These are phyloP conservation scores for Nycteola revayana DNA, from an alignment of 2,888 invertebrate species.

Conservation along the genomic window DNA sequence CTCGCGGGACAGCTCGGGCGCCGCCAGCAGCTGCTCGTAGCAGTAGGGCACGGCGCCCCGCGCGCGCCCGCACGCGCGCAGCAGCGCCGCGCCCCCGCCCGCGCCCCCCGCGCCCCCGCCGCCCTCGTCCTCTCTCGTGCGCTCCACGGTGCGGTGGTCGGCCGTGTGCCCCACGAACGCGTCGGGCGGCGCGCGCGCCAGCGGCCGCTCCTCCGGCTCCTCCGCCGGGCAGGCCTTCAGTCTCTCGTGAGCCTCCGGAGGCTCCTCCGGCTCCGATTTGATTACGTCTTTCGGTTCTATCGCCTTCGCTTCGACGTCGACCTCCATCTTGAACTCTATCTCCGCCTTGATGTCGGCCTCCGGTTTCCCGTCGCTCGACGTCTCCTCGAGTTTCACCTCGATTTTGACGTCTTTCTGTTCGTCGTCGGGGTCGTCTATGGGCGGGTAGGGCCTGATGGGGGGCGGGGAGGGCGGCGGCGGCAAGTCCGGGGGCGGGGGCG, in stretches of 20 bases:
- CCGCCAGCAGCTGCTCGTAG: constrained; percentile 53
- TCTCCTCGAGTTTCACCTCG: constrained; percentile 6
- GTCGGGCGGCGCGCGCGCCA: constrained; percentile 18
- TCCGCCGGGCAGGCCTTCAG: constrained; percentile 46
- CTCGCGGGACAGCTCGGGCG: constrained; percentile 48
- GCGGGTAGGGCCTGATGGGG: constrained; percentile 56
- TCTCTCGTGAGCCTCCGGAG: constrained; percentile 58
- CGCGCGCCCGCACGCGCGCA: constrained; percentile 37
- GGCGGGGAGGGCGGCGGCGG: constrained; percentile 63
- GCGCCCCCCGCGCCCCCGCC: constrained; percentile 53
- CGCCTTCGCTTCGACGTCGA: constrained; percentile 14
- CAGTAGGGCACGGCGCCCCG: constrained; percentile 44
- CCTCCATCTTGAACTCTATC: constrained; percentile 19
- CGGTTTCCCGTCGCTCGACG: constrained; percentile 12
- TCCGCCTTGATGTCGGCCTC: constrained; percentile 30
- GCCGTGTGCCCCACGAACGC: no score
- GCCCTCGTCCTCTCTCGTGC: constrained; percentile 55
- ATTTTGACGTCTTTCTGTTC: background rate
- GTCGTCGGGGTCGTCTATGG: constrained; percentile 5
- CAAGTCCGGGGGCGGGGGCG: constrained; percentile 59
- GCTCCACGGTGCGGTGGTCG: constrained; percentile 67
- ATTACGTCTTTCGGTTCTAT: constrained; percentile 20
- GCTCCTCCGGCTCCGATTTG: constrained; percentile 26
- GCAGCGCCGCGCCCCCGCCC: constrained; percentile 51
- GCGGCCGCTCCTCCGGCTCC: constrained; percentile 16